Conservation (phyloP, 2,797 vertebrate species). For the Esox lucius region DNA sequence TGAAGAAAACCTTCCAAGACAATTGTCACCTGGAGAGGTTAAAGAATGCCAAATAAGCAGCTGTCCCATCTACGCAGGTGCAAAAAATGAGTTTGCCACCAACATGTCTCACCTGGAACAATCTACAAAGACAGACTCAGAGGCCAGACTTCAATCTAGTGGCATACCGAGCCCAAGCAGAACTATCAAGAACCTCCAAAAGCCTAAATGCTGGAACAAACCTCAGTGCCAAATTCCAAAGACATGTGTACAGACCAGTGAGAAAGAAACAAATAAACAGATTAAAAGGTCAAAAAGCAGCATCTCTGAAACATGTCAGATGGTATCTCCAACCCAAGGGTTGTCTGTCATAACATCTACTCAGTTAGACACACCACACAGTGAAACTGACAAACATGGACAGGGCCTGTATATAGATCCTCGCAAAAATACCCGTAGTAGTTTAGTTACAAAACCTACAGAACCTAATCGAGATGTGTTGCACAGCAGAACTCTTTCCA, state of each 20-base stretch:
- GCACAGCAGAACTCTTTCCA: slow-evolving; percentile 21
- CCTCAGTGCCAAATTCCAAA: slow-evolving; percentile 27
- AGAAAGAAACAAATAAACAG: slow-evolving; percentile 16
- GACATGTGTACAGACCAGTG: slow-evolving; percentile 28
- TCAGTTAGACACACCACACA: neutral
- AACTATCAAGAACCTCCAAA: slow-evolving; percentile 26
- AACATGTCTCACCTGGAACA: slow-evolving; percentile 28
- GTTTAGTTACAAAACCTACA: slow-evolving; percentile 31
- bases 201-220: slow-evolving; percentile 35
- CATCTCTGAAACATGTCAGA: slow-evolving; percentile 36
- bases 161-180: slow-evolving; percentile 17
- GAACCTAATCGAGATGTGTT: slow-evolving; percentile 15
- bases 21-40: slow-evolving; percentile 14
- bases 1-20: slow-evolving; percentile 9
- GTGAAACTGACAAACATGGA: neutral
- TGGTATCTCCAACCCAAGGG: slow-evolving; percentile 32
- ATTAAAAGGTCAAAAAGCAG: slow-evolving; percentile 26
- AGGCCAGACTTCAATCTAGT: slow-evolving; percentile 14
- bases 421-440: slow-evolving; percentile 21
- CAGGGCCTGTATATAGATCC: neutral
- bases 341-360: slow-evolving; percentile 5
- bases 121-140: neutral
- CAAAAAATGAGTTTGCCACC: slow-evolving; percentile 23
- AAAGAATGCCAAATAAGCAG: slow-evolving; percentile 35
- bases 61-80: slow-evolving; percentile 21